Base-by-base conservation (phyloP, 2,888 invertebrate species). In the Dermolepida albohirtum region DNA sequence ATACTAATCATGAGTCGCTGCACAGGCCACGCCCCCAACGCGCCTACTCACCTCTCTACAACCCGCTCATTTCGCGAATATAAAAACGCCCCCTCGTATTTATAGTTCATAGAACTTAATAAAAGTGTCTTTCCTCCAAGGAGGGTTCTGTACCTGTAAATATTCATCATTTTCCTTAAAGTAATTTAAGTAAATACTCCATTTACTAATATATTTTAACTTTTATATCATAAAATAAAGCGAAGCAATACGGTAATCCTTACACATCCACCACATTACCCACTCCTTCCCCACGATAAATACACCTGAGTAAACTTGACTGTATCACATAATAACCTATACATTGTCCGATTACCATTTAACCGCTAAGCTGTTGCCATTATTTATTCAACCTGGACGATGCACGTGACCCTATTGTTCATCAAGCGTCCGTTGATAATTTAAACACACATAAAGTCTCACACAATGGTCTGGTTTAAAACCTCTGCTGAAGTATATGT, bases 321-420 rank as follows among this genome's bases (percentile, higher is more conserved):
- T 39, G 47, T 62, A 47, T 62, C 59, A 62, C 47, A 62, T 62
- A 57, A 44, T 57, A 62, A 47, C 47, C 34, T 47, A 62, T 47
- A 62, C 59, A 47, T 39, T 47, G 34, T 34, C 17, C 59, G 59
- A 47, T 47, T 62, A 62, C 59, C 22, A 47, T 47, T 49, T 62
- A 49, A 34, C 47, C 47, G 47, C 59, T 62, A 62, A 62, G 59
- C 59, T 62, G 59, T 62, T 34, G 39, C 29, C 59, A 62, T 62
- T 47, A 62, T 62, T 62, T 62, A 62, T 62, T 62, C 43, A 62
- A 49, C 34, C 34, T 16, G 47, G 47, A n/a, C 49, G 34, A 10
- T 47, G 59, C 59, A 49, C 59, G 59, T 62, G 59, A 62, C 47
- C 47, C 59, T 39, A 62, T 62, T 62, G 59, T 62, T 62, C 59